Conservation (phyloP, 2,797 vertebrate genomes). For the Diplodus puntazzo region DNA sequence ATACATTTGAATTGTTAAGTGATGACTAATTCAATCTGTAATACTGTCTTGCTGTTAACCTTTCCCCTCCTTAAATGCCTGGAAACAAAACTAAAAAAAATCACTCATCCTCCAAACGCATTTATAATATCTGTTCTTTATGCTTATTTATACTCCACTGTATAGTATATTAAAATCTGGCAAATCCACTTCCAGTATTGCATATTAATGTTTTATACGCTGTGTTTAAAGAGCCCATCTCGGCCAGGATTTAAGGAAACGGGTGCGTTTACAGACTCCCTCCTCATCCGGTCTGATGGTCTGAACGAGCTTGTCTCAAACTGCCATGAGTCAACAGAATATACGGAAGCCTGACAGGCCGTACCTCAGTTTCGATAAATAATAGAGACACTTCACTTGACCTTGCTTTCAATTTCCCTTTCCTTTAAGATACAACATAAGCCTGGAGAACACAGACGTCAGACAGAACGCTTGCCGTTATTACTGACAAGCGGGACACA, state of each 20-base stretch:
- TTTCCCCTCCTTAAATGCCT: neutral
- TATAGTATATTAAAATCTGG: neutral
- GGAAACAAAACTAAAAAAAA: neutral
- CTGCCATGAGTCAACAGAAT: neutral
- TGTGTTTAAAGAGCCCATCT: neutral
- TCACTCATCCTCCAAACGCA: neutral
- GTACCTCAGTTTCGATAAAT: conserved; percentile 6
- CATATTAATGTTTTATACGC: neutral
- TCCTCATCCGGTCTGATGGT: neutral
- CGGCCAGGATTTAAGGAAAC: neutral
- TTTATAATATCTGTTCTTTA: neutral
- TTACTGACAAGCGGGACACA: neutral
- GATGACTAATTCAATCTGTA: neutral
- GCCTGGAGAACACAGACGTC: neutral
- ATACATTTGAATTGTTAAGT: neutral
- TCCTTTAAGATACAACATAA: neutral
- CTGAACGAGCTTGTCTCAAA: neutral
- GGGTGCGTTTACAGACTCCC: neutral
- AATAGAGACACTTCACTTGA: neutral
- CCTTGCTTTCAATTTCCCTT: neutral
- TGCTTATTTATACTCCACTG: neutral
- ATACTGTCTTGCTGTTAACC: neutral
- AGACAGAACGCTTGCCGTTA: neutral
- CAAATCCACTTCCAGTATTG: neutral
- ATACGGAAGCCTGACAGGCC: neutral